Evolutionary conservation across 2,888 invertebrate genomes (phyloP), one percentile per base, ranked within the genome.

Genomic region (Poecilus cupreus): DNA sequence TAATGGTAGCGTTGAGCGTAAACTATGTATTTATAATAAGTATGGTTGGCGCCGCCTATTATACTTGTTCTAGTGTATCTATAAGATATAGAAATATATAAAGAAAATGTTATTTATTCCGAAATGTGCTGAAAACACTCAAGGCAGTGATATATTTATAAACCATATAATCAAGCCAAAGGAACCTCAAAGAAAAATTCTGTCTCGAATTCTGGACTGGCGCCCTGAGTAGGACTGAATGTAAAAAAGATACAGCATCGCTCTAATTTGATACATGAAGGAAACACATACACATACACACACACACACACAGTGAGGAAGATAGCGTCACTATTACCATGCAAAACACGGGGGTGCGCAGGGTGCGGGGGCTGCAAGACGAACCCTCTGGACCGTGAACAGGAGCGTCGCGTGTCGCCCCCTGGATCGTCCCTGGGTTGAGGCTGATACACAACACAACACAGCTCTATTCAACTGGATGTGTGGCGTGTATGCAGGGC

Each of bases 211-310:
- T 6, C 54, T 16, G n/a, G 4, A 20, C 54, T 16, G n/a, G 4
- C 6, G 18, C 18, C 5, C 54, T 4, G 43, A 54, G 6, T 20
- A 54, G 22, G 16, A 11, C 74, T 20, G 74, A 74, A 74, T 46
- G 51, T 51, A 68, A 68, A 75, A 51, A 75, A 49, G 51, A 51
- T 49, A 75, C 46, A 32, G 39, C 72, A 72, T 6, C 32, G 76
- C 22, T 54, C 76, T 76, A 76, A 76, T 76, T 76, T 76, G 54
- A 54, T 76, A 76, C 76, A 76, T 76, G 57, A 76, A 57, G 76
- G 76, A 26, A 76, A 60, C 76, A 54, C 20, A 76, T 60, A 20
- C 60, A 57, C 6, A 10, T 43, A 20, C 20, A 32, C 13, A 16
- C 20, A 74, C 39, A 74, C 74, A 57, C 77, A 51, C 75, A n/a